These are phyloP conservation scores for Phalera bucephala DNA, from an alignment of 2,888 invertebrate species.

Conservation along the genomic window DNA sequence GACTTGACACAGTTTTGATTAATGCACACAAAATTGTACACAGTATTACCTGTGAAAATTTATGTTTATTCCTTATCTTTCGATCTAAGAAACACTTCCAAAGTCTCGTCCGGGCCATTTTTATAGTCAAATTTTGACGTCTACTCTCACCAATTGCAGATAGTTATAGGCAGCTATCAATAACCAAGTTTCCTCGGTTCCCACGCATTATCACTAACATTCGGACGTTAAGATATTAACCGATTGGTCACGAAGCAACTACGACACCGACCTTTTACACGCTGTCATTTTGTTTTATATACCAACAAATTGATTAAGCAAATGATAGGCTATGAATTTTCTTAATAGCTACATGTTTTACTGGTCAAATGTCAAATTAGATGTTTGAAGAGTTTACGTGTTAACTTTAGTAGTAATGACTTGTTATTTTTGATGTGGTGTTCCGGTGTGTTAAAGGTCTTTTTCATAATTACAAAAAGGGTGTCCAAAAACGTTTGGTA, in stretches of 20 bases:
- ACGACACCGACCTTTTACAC: slow-evolving; percentile 1
- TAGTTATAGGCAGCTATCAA: background rate
- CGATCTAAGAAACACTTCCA: no score
- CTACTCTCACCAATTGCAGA: no score
- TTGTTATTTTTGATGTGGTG: background rate
- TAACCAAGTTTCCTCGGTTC: background rate
- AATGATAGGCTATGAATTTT: slow-evolving; percentile 1
- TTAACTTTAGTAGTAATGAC: background rate
- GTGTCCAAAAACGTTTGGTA: no score
- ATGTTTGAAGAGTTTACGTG: background rate
- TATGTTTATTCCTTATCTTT: no score
- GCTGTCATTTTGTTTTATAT: background rate
- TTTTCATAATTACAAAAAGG: no score
- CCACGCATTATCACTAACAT: slow-evolving; percentile 1
- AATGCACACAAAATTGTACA: no score
- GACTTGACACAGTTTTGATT: no score
- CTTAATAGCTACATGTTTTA: background rate
- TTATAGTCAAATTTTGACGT: no score
- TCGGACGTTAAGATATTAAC: background rate
- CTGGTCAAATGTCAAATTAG: background rate
- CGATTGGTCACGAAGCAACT: background rate
- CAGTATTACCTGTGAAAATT: no score
- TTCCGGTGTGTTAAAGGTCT: no score
- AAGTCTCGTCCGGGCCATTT: no score
- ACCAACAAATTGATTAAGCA: slow-evolving; percentile 1